phyloP scores from a whole-genome alignment of 2,888 invertebrate species.

The Amphipoea oculea region DNA sequence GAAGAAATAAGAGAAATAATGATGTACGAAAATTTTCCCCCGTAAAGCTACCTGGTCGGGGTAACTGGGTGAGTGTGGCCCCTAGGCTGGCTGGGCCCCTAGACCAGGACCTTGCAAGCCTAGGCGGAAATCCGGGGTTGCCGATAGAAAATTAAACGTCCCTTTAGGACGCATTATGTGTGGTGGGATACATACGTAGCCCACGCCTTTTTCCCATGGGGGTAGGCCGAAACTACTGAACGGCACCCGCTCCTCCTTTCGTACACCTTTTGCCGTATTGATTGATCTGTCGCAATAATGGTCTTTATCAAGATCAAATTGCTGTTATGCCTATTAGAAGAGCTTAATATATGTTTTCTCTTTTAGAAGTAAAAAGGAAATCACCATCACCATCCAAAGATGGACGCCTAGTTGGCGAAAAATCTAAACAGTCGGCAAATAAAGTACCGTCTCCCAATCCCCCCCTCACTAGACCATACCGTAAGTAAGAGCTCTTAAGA shows the following conservation, averaged over 20 bases:
- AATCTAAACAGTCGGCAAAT: conserved; percentile 3
- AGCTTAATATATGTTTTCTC: conserved; percentile 2
- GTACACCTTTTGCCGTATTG: background rate
- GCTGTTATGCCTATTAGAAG: background rate
- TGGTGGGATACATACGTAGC: background rate
- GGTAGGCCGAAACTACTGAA: background rate
- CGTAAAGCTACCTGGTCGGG: no score
- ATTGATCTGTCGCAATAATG: background rate
- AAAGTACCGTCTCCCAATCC: conserved; percentile 1
- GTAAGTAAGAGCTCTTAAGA: conserved; percentile 27
- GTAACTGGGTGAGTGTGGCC: no score
- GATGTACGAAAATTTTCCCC: no score
- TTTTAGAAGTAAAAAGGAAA: conserved; percentile 41
- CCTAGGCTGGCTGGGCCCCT: no score
- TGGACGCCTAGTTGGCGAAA: background rate
- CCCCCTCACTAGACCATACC: conserved; percentile 16
- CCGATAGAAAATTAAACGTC: background rate
- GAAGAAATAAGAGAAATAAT: no score
- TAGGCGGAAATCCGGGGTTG: no score
- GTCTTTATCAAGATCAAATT: background rate
- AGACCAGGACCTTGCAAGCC: no score
- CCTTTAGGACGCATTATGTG: background rate
- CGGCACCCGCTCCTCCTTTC: background rate
- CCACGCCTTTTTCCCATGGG: background rate
- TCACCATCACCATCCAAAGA: conserved; percentile 17